Evolutionary conservation across 1,140 invertebrate species (phyloP).

Genomic region (Chymomyza costata): DNA sequence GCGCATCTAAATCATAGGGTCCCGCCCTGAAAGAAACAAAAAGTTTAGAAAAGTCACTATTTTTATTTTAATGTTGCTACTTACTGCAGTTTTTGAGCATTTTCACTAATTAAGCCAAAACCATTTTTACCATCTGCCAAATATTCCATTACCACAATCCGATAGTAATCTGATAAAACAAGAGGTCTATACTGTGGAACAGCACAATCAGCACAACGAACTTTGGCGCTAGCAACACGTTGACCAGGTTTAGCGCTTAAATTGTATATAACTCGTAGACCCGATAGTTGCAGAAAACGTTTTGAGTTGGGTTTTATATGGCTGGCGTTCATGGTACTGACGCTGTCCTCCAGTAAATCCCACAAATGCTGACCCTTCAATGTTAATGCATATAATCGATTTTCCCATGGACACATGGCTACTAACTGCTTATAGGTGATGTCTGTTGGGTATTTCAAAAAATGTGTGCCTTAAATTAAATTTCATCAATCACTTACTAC

Average conservation of each 20-base stretch:
- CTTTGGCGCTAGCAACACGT: constrained; percentile 77
- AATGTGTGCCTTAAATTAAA: too few species aligned
- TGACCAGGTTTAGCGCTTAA: constrained; percentile 76
- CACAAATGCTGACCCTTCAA: constrained; percentile 79
- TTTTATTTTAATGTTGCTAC: not conserved
- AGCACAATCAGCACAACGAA: constrained; percentile 81
- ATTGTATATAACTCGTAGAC: constrained; percentile 76
- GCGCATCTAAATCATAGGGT: constrained; percentile 51
- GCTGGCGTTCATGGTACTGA: constrained; percentile 74
- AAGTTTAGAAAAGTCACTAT: too few species aligned
- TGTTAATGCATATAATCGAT: constrained; percentile 81
- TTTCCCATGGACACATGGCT: constrained; percentile 83
- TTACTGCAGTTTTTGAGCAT: constrained; percentile 50
- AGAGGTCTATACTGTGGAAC: constrained; percentile 80
- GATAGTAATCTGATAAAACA: constrained; percentile 77
- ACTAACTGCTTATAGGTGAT: constrained; percentile 83
- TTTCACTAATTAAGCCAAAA: constrained; percentile 70
- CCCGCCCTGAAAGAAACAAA: constrained; percentile 26
- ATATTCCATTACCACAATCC: constrained; percentile 80
- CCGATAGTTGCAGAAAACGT: constrained; percentile 80
- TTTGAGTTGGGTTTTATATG: constrained; percentile 17
- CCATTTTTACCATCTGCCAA: constrained; percentile 83
- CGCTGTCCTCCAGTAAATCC: constrained; percentile 79
- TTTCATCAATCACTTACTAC: constrained; percentile 39
- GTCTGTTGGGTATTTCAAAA: constrained; percentile 55